Evolutionary conservation across 1,140 invertebrate genomes (phyloP).

Genomic region (Camponotus floridanus): DNA sequence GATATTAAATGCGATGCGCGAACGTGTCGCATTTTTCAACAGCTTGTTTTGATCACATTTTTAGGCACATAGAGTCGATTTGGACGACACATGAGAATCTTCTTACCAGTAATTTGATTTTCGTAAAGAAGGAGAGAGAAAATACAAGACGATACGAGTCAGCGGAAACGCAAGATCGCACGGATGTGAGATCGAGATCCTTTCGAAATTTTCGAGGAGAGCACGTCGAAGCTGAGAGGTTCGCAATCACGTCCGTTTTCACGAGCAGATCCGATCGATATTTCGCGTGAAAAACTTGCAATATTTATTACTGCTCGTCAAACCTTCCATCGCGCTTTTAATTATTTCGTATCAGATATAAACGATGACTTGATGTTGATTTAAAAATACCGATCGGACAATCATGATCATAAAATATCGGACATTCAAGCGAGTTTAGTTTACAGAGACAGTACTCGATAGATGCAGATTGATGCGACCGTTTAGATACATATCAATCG

Average conservation of each 20-base stretch:
- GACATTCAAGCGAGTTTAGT: conserved; percentile 53
- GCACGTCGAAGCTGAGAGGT: conserved; percentile 71
- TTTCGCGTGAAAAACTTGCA: conserved; percentile 25
- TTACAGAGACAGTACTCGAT: conserved; percentile 42
- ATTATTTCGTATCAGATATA: neutral
- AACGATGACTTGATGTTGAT: neutral
- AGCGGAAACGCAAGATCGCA: conserved; percentile 59
- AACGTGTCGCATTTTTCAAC: conserved; percentile 40
- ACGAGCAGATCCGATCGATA: conserved; percentile 50
- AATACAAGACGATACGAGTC: conserved; percentile 38
- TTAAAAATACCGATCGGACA: conserved; percentile 39
- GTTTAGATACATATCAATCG: conserved; percentile 16
- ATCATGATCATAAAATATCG: conserved; percentile 35
- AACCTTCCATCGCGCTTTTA: neutral
- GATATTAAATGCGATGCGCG: conserved; percentile 9
- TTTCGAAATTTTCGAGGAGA: conserved; percentile 59
- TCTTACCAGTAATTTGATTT: conserved; percentile 61
- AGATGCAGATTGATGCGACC: conserved; percentile 28
- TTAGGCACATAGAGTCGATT: conserved; percentile 73
- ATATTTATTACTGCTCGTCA: neutral
- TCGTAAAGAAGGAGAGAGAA: conserved; percentile 63
- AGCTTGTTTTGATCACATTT: conserved; percentile 66
- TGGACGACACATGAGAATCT: conserved; percentile 59
- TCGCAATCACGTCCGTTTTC: conserved; percentile 28
- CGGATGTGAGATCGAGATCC: conserved; percentile 15